Evolutionary conservation across 2,113 vertebrate species (phyloP).

Genomic region (Castor canadensis): DNA sequence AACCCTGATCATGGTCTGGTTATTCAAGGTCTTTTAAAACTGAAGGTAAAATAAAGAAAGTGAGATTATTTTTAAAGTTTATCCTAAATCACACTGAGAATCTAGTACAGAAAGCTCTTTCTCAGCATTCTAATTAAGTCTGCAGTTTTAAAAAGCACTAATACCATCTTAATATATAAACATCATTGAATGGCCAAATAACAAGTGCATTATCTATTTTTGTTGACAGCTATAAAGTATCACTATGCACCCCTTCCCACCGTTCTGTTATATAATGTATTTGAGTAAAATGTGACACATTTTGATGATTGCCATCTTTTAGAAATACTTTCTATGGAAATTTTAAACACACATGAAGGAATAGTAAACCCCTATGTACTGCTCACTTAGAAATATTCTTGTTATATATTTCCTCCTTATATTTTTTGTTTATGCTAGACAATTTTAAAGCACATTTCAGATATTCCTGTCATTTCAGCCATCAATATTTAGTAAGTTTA

Average conservation of each 20-base stretch:
- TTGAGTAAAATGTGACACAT: background rate
- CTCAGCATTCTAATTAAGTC: background rate
- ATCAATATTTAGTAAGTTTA: background rate
- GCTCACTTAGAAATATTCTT: background rate
- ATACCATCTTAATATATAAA: background rate
- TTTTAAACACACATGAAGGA: background rate
- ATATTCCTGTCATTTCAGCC: background rate
- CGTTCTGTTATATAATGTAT: background rate
- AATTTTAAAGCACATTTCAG: constrained; percentile 37
- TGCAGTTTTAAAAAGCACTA: background rate
- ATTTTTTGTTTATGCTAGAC: background rate
- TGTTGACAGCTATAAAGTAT: background rate
- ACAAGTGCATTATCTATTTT: background rate
- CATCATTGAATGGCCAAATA: background rate
- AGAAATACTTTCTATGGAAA: background rate
- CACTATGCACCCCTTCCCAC: background rate
- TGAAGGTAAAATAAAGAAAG: constrained; percentile 1
- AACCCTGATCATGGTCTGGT: background rate
- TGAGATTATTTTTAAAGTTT: constrained; percentile 35
- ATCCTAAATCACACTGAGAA: background rate
- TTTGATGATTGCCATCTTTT: constrained; percentile 17
- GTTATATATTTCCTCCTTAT: background rate
- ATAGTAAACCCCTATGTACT: background rate
- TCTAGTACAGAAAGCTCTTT: background rate
- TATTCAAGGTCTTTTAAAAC: background rate